These are phyloP conservation scores for Pristis pectinata DNA, from an alignment of 2,797 vertebrate species.

Conservation along the genomic window DNA sequence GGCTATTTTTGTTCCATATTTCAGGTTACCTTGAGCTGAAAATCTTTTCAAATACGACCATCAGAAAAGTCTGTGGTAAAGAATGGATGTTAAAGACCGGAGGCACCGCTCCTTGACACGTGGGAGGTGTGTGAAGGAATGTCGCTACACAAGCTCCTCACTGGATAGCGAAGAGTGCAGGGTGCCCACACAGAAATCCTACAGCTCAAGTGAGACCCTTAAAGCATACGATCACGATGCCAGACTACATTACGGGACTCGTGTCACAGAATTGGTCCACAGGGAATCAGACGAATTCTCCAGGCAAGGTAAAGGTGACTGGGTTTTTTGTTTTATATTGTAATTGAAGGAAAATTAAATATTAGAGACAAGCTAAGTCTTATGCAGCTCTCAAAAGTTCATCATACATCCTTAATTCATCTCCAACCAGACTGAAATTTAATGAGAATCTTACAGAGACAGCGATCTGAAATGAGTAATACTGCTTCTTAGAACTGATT, in stretches of 20 bases:
- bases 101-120: constrained; percentile 84
- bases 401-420: neutral
- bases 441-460: neutral
- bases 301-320: constrained; percentile 74
- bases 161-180: constrained; percentile 85
- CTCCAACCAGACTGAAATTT: neutral
- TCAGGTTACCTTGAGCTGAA: neutral
- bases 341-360: constrained; percentile 4
- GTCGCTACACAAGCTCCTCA: constrained; percentile 82
- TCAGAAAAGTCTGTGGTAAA: constrained; percentile 10
- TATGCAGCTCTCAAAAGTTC: neutral
- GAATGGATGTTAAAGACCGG: constrained; percentile 90
- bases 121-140: constrained; percentile 79
- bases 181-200: constrained; percentile 94
- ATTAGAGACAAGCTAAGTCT: neutral
- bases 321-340: neutral
- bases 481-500: neutral
- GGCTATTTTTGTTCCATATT: neutral
- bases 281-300: constrained; percentile 91
- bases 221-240: constrained; percentile 94
- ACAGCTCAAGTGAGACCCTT: constrained; percentile 94
- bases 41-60: neutral
- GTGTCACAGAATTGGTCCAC: constrained; percentile 87
- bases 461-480: neutral
- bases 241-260: constrained; percentile 85